Evolutionary conservation across 1,140 invertebrate genomes (phyloP).

Genomic region (Delia radicum): DNA sequence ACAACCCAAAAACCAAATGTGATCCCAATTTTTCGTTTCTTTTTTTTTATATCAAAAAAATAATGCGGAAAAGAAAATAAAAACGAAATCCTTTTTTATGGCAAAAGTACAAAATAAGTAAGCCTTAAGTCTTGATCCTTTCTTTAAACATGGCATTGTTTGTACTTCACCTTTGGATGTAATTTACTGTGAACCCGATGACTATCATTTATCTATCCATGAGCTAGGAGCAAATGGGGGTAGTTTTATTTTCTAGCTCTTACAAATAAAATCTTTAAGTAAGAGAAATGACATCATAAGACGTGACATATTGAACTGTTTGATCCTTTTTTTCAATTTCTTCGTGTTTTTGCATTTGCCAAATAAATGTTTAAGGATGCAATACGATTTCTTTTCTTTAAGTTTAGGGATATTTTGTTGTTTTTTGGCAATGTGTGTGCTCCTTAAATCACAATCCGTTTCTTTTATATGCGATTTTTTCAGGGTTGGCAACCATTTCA

Average conservation of each 20-base stretch:
- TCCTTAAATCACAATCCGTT: too few species aligned
- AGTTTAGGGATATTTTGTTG: too few species aligned
- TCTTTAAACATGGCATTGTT: constrained; percentile 20
- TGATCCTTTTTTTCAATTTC: constrained; percentile 5
- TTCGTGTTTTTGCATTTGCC: neutral
- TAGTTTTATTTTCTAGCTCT: neutral
- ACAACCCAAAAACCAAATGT: too few species aligned
- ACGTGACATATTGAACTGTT: constrained; percentile 15
- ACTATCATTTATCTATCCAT: neutral
- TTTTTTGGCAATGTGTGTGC: neutral
- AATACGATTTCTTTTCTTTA: neutral
- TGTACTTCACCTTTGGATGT: neutral
- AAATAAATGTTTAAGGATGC: neutral
- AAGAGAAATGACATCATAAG: constrained; percentile 22
- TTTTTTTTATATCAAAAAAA: neutral
- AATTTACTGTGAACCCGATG: constrained; percentile 8
- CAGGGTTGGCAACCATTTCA: too few species aligned
- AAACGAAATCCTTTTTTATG: neutral
- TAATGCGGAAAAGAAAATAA: constrained; percentile 19
- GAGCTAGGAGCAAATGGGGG: neutral
- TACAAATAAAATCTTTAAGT: neutral
- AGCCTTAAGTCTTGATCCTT: constrained; percentile 36
- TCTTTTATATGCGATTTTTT: too few species aligned
- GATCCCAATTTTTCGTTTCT: too few species aligned
- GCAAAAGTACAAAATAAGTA: constrained; percentile 19